Evolutionary conservation across 2,113 vertebrate genomes (phyloP), one percentile per base, ranked within the genome.

Genomic region (Amphiprion percula): DNA sequence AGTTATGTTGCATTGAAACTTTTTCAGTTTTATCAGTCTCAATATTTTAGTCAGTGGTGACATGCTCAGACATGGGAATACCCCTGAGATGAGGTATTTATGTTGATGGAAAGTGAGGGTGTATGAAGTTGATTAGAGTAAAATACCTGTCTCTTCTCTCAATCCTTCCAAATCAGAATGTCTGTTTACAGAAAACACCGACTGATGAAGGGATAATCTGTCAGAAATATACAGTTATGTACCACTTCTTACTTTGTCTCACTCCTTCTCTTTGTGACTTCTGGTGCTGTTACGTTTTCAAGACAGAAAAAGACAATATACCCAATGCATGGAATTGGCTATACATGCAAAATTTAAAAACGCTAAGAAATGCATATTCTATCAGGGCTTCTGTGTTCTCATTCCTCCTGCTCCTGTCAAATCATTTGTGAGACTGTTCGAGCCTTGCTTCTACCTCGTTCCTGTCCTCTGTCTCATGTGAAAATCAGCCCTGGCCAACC

Each of bases 181-280:
- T 33, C 41, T 93, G 91, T 93, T 94, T 92, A 94, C 88, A 84
- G 80, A 87, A 88, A 90, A 92, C 87, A 90, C 10, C 0, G 58
- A 2, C 68, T 77, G 80, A 88, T 82, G 82, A 88, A 39, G 76
- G 84, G 82, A 89, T 90, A 77, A 91, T 88, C 88, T 92, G 65
- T 70, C 56, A 68, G 82, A 86, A 86, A 91, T 75, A 85, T 33
- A 68, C 59, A 72, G 68, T 37, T 58, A 79, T 50, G 66, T 74
- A 49, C 50, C 49, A 37, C 60, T 54, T 77, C 67, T 56, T 63
- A 76, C 46, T 78, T 59, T 89, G 28, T 19, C 70, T 68, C 50
- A 9, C 8, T 66, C 55, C 67, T 52, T 21, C 3, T 41, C 37
- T 65, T 24, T 54, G 14, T 21, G 56, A n/a, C 50, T 67, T 80